Conservation (phyloP, 2,888 invertebrate species). For the Leptinotarsa tumamoca region DNA sequence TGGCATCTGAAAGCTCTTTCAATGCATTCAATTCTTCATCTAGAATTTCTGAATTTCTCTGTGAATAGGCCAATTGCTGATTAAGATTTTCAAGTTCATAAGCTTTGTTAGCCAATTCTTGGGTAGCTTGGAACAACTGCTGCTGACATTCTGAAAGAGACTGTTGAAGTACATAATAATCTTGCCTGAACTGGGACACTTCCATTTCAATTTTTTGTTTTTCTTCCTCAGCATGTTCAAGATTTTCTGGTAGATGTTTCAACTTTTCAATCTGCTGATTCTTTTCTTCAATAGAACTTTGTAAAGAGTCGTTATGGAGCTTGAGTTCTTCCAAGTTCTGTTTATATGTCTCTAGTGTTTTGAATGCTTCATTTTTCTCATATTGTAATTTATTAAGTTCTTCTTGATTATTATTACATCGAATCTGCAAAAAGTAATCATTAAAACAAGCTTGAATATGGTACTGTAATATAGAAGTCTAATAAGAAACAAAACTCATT, state of each 20-base stretch:
- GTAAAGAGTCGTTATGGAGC: slow-evolving; percentile 33
- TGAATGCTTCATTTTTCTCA: slow-evolving; percentile 37
- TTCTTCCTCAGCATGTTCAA: slow-evolving; percentile 53
- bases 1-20: slow-evolving; percentile 35
- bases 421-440: slow-evolving; percentile 18
- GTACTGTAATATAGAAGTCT: too few relatives aligned
- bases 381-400: slow-evolving; percentile 37
- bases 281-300: slow-evolving; percentile 48
- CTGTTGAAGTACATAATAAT: slow-evolving; percentile 42
- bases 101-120: slow-evolving; percentile 44
- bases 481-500: too few relatives aligned
- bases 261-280: slow-evolving; percentile 39
- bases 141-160: slow-evolving; percentile 44
- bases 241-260: slow-evolving; percentile 44
- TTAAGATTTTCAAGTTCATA: slow-evolving; percentile 44
- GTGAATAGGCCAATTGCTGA: slow-evolving; percentile 45
- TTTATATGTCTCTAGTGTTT: slow-evolving; percentile 42
- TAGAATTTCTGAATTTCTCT: slow-evolving; percentile 44
- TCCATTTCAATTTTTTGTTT: slow-evolving; percentile 53
- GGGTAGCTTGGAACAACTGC: slow-evolving; percentile 43
- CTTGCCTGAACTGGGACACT: slow-evolving; percentile 44
- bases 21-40: slow-evolving; percentile 47
- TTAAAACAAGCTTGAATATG: neutral
- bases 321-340: slow-evolving; percentile 43
- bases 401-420: slow-evolving; percentile 21